Conservation (phyloP, 2,888 invertebrate species). For the Dicycla oo region DNA sequence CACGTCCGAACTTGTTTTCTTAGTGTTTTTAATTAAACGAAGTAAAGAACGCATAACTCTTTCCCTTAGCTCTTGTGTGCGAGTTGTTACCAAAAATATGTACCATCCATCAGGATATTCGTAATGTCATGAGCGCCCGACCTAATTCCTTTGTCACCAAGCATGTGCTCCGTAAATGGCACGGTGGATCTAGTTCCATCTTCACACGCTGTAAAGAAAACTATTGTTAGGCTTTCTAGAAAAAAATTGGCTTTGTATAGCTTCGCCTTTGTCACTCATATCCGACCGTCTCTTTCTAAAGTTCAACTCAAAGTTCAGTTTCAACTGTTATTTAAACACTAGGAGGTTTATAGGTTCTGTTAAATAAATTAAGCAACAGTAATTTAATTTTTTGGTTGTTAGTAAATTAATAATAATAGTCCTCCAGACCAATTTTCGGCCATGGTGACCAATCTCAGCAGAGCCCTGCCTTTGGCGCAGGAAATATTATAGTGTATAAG, state of each 20-base stretch:
- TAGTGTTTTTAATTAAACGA: neutral
- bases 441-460: no score
- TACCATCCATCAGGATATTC: constrained; percentile 42
- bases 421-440: no score
- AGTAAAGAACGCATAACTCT: constrained; percentile 11
- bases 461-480: no score
- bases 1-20: neutral
- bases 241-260: no score
- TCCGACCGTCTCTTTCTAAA: no score
- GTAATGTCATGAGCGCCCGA: constrained; percentile 20
- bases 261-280: neutral
- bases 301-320: neutral
- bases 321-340: neutral
- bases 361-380: neutral
- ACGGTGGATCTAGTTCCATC: neutral
- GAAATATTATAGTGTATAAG: no score
- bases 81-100: neutral
- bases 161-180: neutral
- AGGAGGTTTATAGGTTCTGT: neutral
- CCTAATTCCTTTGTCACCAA: neutral
- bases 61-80: neutral
- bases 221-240: neutral
- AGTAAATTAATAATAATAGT: no score
- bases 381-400: neutral
- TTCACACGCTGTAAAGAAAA: constrained; percentile 36